phyloP scores from a whole-genome alignment of 2,888 invertebrate species.

The Phyto melanocephala region DNA sequence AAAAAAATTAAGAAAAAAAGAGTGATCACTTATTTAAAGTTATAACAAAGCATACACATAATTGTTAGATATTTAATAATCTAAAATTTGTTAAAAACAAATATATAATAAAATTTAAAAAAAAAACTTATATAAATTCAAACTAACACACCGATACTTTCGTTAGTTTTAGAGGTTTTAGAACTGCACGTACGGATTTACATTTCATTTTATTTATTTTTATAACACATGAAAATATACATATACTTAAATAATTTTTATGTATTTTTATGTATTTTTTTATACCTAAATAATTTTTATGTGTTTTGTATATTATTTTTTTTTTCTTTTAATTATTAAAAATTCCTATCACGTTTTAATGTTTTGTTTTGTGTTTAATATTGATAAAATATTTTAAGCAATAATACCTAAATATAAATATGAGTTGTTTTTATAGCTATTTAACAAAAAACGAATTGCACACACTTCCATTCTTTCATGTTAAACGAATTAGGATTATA shows the following conservation, averaged over 20 bases:
- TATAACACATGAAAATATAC: neutral
- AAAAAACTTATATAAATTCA: too few species aligned
- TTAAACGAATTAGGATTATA: neutral
- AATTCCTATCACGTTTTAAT: slow-evolving; percentile 56
- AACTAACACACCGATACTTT: too few species aligned
- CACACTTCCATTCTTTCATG: slow-evolving; percentile 19
- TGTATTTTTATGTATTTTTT: too few species aligned
- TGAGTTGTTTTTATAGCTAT: slow-evolving; percentile 12
- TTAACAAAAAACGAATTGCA: slow-evolving; percentile 32
- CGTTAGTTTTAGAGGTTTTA: neutral
- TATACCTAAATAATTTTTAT: neutral
- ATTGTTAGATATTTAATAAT: too few species aligned
- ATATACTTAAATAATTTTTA: too few species aligned
- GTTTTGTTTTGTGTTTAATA: slow-evolving; percentile 15
- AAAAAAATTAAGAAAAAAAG: too few species aligned
- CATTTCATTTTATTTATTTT: neutral
- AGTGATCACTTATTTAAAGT: too few species aligned
- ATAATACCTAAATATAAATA: slow-evolving; percentile 36
- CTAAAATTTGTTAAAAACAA: too few species aligned
- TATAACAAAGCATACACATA: too few species aligned
- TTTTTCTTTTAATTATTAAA: slow-evolving; percentile 5
- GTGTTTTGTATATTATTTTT: neutral
- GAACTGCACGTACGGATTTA: slow-evolving; percentile 33
- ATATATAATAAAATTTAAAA: too few species aligned
- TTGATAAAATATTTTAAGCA: slow-evolving; percentile 35